These are phyloP conservation scores for Jacana jacana DNA, from an alignment of 2,113 vertebrate species.

Conservation along the genomic window DNA sequence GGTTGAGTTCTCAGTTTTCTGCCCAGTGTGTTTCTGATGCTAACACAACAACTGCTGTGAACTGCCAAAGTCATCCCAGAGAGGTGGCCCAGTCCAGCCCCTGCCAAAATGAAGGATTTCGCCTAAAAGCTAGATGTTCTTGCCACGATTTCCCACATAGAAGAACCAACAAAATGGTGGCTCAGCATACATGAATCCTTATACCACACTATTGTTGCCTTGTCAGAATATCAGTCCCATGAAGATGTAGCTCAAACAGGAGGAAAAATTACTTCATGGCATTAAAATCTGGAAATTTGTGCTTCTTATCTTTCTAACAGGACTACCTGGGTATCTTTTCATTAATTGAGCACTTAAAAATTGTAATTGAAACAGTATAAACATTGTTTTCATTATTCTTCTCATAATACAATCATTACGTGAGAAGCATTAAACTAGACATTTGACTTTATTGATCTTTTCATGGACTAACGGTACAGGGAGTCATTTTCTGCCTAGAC, in stretches of 20 bases:
- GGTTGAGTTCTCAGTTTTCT: slow-evolving; percentile 31
- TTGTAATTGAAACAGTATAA: slow-evolving; percentile 28
- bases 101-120: slow-evolving; percentile 13
- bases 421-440: slow-evolving; percentile 81
- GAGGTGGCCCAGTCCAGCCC: neutral
- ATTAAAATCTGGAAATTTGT: neutral
- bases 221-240: neutral
- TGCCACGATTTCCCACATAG: neutral
- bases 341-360: neutral
- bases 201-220: neutral
- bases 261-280: neutral
- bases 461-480: slow-evolving; percentile 82
- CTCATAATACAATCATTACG: slow-evolving; percentile 71
- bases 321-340: neutral
- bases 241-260: neutral
- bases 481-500: slow-evolving; percentile 87
- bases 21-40: neutral
- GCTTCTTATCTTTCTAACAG: neutral
- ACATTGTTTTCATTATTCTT: slow-evolving; percentile 6
- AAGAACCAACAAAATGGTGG: neutral
- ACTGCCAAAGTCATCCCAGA: neutral
- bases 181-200: neutral
- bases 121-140: neutral
- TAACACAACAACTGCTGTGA: slow-evolving; percentile 48
- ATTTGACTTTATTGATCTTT: slow-evolving; percentile 90